A percentile compares a stretch with the other conserved stretches of the same genome.
Evolutionary conservation across 1,140 invertebrate species (phyloP).

Genomic region (Phymorhynchus buccinoides): DNA sequence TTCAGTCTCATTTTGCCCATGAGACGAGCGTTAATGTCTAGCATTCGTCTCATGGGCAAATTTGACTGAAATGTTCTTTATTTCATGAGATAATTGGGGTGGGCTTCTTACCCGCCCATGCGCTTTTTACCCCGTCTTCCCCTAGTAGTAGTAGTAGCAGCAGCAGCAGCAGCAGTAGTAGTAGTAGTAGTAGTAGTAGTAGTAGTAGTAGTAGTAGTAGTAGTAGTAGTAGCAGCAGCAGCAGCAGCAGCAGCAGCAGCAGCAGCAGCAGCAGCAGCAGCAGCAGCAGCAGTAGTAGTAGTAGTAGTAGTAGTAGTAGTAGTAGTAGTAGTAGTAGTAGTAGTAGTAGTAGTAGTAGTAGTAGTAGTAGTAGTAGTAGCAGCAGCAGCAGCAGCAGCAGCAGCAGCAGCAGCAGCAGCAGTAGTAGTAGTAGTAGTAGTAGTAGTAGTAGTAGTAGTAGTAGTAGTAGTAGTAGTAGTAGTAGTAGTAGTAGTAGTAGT

Average conservation of each 20-base stretch:
- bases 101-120: too few relatives aligned
- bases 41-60: too few relatives aligned
- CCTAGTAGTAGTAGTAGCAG: not conserved
- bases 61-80: too few relatives aligned
- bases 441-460: too few relatives aligned
- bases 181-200: slow-evolving; percentile 13
- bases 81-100: too few relatives aligned
- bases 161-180: slow-evolving; percentile 10
- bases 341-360: slow-evolving; percentile 19
- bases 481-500: too few relatives aligned
- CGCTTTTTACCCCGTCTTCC: too few relatives aligned
- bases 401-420: not conserved
- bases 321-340: slow-evolving; percentile 36
- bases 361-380: slow-evolving; percentile 9
- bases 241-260: too few relatives aligned
- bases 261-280: slow-evolving; percentile 4
- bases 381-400: slow-evolving; percentile 28
- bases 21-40: too few relatives aligned
- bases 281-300: not conserved
- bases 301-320: slow-evolving; percentile 41
- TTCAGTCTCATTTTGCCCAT: too few relatives aligned
- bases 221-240: slow-evolving; percentile 21
- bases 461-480: too few relatives aligned
- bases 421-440: too few relatives aligned
- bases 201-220: slow-evolving; percentile 22